Percentiles rank a stretch among this genome's conserved stretches.
phyloP scores from a whole-genome alignment of 2,888 invertebrate genomes.

The Aelia acuminata region DNA sequence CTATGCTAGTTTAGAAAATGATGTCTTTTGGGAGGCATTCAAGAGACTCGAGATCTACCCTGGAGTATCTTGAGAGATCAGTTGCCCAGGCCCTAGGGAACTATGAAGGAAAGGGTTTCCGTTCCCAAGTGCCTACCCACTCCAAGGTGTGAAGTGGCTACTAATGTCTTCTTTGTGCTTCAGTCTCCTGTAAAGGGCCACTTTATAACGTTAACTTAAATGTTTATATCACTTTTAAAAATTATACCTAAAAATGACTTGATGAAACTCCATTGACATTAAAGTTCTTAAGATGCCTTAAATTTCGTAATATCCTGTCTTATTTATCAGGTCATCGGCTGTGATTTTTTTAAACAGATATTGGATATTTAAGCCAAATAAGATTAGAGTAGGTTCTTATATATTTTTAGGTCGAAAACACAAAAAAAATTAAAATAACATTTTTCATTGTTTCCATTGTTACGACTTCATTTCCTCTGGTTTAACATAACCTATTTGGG shows the following conservation, averaged over 20 bases:
- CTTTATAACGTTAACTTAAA: background rate
- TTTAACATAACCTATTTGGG: too few relatives aligned
- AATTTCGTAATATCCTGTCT: too few relatives aligned
- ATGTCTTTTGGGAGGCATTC: slow-evolving; percentile 7
- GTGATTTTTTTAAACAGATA: too few relatives aligned
- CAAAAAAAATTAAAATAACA: too few relatives aligned
- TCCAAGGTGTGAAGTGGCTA: slow-evolving; percentile 25
- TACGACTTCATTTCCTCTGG: too few relatives aligned
- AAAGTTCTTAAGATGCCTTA: too few relatives aligned
- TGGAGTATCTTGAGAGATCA: slow-evolving; percentile 4
- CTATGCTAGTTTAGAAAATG: background rate
- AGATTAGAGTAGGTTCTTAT: too few relatives aligned
- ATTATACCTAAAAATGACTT: background rate
- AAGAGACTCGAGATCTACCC: background rate
- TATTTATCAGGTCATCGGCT: too few relatives aligned
- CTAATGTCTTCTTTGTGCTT: slow-evolving; percentile 30
- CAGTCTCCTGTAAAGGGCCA: background rate
- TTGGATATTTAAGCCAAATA: too few relatives aligned
- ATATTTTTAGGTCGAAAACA: too few relatives aligned
- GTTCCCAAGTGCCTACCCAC: background rate
- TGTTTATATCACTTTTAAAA: background rate
- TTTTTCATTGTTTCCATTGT: too few relatives aligned
- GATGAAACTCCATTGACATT: too few relatives aligned
- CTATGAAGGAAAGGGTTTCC: background rate
- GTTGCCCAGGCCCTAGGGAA: slow-evolving; percentile 3